phyloP scores from a whole-genome alignment of 2,113 vertebrate species.

The Thinocorus orbignyianus region DNA sequence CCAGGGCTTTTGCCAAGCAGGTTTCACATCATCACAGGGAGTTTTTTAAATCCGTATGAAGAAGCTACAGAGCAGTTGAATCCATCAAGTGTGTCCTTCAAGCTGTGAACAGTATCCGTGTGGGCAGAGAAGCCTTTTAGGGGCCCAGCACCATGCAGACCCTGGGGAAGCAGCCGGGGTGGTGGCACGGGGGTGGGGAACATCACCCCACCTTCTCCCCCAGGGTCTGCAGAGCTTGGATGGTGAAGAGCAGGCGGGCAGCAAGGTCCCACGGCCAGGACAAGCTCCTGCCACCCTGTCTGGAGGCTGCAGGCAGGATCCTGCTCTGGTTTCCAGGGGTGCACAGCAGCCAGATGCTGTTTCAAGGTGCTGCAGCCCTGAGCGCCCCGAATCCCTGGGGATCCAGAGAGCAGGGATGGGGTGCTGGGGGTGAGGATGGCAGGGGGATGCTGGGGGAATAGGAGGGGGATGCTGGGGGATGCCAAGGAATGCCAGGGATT shows the following conservation, averaged over 20 bases:
- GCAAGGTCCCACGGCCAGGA: fast-evolving
- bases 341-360: fast-evolving
- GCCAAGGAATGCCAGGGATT: too few species aligned
- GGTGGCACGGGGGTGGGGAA: not conserved
- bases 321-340: not conserved
- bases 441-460: not conserved
- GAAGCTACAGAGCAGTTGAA: not conserved
- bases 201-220: not conserved
- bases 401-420: not conserved
- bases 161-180: too few species aligned
- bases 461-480: not conserved
- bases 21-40: not conserved
- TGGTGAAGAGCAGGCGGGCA: not conserved
- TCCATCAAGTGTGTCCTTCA: not conserved
- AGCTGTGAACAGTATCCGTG: fast-evolving
- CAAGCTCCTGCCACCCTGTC: not conserved
- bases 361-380: not conserved
- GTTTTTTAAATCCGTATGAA: not conserved
- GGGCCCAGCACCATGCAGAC: fast-evolving
- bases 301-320: not conserved
- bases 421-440: too few species aligned
- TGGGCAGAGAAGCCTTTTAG: not conserved
- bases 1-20: fast-evolving
- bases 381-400: fast-evolving
- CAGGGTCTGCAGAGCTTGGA: not conserved